Base-by-base conservation (phyloP, 2,113 vertebrate species). In the Chelonoidis abingdonii region DNA sequence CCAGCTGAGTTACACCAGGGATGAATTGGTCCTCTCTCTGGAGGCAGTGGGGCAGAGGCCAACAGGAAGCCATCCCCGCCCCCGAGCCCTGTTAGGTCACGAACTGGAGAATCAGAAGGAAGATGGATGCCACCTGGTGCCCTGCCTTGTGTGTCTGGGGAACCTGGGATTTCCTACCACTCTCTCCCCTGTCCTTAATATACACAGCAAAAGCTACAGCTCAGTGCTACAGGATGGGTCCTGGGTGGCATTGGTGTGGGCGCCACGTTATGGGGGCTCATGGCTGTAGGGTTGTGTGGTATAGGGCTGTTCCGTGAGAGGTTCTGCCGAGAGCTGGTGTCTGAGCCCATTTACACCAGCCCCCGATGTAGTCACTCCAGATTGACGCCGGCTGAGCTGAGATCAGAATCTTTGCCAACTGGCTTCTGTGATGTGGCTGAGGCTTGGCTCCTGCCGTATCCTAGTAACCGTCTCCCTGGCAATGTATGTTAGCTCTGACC, bases 391-490 rank as follows among this genome's bases (percentile, higher is more conserved):
- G n/a, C 7, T 6, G 1, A 3, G 19, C 50, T 3, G 13, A 47
- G 17, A 27, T 38, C 65, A 29, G 87, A 88, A 52, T n/a, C 52
- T 83, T 85, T n/a, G 22, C 11, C 38, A 22, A n/a, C 21, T 57
- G 89, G 80, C 54, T 72, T 86, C 57, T 41, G 6, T 80, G 83
- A n/a, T 44, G 31, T 47, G 62, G 13, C 22, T 41, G 54, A 2
- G 38, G 53, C 49, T n/a, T 10, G 81, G 62, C 76, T 19, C 10
- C 53, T 65, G 56, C 75, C 10, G 9, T 47, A 41, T 41, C 94
- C 86, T 78, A 86, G 97, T 97, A 98, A 97, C 97, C 0, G 41
- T 99, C 98, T 96, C 98, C 96, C 29, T 93, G 97, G 97, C 56
- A 97, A 98, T 98, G 14, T 13, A 41, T 89, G 92, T 97, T 93